phyloP scores from a whole-genome alignment of 2,113 vertebrate genomes.

The Atlantisia rogersi region DNA sequence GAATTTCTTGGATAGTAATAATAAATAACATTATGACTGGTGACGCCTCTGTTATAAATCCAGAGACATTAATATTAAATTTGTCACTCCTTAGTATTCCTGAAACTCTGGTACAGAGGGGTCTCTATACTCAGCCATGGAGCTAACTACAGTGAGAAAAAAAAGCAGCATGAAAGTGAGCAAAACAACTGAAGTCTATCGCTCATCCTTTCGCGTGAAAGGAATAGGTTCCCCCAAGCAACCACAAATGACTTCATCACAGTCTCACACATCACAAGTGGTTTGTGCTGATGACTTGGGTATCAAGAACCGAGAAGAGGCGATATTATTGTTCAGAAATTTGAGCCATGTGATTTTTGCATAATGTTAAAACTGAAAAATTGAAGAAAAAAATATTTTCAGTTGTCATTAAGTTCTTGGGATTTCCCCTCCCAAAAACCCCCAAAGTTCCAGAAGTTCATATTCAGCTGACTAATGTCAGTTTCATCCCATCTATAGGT shows the following conservation, averaged over 20 bases:
- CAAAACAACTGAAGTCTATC: neutral
- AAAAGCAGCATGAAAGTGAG: neutral
- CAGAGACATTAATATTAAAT: neutral
- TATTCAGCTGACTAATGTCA: neutral
- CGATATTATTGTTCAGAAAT: neutral
- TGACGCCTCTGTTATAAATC: neutral
- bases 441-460: neutral
- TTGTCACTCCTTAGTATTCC: neutral
- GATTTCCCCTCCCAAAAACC: rapidly evolving
- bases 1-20: neutral
- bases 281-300: neutral
- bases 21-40: neutral
- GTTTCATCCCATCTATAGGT: neutral
- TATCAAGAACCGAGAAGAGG: neutral
- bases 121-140: neutral
- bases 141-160: neutral
- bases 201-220: neutral
- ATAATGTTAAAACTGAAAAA: neutral
- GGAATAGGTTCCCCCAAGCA: neutral
- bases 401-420: neutral
- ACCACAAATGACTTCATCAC: neutral
- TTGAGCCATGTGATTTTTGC: neutral
- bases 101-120: neutral
- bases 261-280: neutral
- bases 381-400: neutral